These are phyloP conservation scores for Probosciger aterrimus DNA, from an alignment of 2,113 vertebrate species.

Conservation along the genomic window DNA sequence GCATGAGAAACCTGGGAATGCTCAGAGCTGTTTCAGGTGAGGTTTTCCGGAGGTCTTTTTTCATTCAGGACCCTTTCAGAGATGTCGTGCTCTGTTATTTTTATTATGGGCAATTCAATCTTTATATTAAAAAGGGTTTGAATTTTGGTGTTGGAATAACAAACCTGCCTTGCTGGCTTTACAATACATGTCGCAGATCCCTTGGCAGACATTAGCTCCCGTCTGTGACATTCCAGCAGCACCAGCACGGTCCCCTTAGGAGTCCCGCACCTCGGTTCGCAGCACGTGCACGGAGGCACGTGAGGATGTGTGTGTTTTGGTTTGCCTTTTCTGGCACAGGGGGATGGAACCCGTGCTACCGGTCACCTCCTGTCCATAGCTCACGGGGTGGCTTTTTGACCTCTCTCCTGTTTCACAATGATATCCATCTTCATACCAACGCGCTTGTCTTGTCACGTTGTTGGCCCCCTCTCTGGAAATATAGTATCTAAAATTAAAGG, in stretches of 20 bases:
- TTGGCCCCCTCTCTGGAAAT: slow-evolving; percentile 68
- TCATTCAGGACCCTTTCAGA: neutral
- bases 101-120: neutral
- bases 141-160: neutral
- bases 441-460: slow-evolving; percentile 41
- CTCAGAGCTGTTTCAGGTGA: neutral
- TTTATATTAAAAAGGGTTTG: neutral
- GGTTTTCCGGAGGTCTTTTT: neutral
- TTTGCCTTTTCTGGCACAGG: neutral
- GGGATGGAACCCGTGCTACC: neutral
- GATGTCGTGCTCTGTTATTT: neutral
- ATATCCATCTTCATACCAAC: neutral
- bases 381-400: slow-evolving; percentile 30
- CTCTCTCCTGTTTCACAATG: slow-evolving; percentile 6
- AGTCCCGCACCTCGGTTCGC: neutral
- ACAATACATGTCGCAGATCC: neutral
- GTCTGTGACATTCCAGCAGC: neutral
- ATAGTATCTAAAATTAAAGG: slow-evolving; percentile 69
- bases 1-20: neutral
- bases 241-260: neutral
- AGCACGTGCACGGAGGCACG: neutral
- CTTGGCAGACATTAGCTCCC: neutral
- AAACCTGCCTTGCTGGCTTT: neutral
- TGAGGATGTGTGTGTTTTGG: slow-evolving; percentile 47
- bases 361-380: neutral